Evolutionary conservation across 2,797 vertebrate genomes (phyloP).

Genomic region (Xenopus petersii): DNA sequence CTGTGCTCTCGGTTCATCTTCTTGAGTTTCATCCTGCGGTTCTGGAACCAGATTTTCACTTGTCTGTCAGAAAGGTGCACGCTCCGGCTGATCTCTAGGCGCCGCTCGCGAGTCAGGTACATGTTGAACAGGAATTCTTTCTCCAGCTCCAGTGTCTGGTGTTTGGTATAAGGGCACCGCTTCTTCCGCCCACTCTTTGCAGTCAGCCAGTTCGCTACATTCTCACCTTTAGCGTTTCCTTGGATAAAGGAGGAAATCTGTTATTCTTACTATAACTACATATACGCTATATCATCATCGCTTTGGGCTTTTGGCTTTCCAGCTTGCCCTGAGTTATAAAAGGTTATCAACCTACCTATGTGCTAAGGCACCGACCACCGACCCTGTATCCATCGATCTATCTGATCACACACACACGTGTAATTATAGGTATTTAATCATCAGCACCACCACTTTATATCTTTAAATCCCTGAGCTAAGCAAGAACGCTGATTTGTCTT

Average conservation of each 20-base stretch:
- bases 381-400: too few relatives aligned
- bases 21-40: conserved; percentile 99
- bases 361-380: too few relatives aligned
- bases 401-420: too few relatives aligned
- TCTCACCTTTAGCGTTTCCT: conserved; percentile 86
- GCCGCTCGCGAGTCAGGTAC: conserved; percentile 98
- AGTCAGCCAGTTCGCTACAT: conserved; percentile 90
- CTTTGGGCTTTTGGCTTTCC: too few relatives aligned
- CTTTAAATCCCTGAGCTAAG: too few relatives aligned
- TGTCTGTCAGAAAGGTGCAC: conserved; percentile 98
- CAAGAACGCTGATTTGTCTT: too few relatives aligned
- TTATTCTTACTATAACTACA: too few relatives aligned
- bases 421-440: too few relatives aligned
- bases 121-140: conserved; percentile 99
- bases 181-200: conserved; percentile 97
- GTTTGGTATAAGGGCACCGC: conserved; percentile 95
- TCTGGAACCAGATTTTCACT: conserved; percentile 99
- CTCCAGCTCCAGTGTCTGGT: conserved; percentile 97
- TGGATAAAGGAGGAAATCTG: conserved; percentile 50
- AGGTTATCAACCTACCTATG: too few relatives aligned
- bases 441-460: too few relatives aligned
- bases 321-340: too few relatives aligned
- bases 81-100: conserved; percentile 97
- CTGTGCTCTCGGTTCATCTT: conserved; percentile 98
- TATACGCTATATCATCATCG: too few relatives aligned